phyloP scores from a whole-genome alignment of 2,888 invertebrate genomes.

The Orgyia antiqua region DNA sequence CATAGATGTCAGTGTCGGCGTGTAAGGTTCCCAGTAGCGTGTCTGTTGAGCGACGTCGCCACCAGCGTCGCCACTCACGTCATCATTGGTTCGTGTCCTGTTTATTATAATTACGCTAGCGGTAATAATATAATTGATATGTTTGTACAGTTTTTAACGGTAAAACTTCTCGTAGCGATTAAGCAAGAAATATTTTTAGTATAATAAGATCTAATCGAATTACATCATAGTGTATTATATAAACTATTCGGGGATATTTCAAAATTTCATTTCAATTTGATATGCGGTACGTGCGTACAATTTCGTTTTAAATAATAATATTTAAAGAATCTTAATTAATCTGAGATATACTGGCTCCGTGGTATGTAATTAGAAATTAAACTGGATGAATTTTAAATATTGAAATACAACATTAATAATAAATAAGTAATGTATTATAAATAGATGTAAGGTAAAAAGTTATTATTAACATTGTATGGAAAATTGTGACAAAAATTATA shows the following conservation, averaged over 20 bases:
- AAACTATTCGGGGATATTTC: conserved; percentile 58
- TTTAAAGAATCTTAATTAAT: conserved; percentile 46
- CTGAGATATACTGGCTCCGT: conserved; percentile 55
- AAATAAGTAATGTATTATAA: conserved; percentile 77
- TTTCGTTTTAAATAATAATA: conserved; percentile 46
- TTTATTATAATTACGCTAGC: conserved; percentile 50
- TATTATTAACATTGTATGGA: conserved; percentile 79
- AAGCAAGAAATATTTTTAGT: conserved; percentile 76
- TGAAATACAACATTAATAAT: conserved; percentile 71
- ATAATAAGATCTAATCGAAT: conserved; percentile 77
- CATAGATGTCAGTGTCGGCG: conserved; percentile 35
- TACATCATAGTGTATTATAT: conserved; percentile 72
- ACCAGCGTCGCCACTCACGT: conserved; percentile 32
- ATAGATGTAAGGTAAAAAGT: conserved; percentile 76
- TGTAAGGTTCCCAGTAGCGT: conserved; percentile 35
- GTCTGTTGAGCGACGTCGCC: conserved; percentile 46
- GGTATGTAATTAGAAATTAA: conserved; percentile 70
- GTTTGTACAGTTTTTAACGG: conserved; percentile 76
- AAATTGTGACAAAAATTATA: conserved; percentile 79
- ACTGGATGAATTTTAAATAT: conserved; percentile 75
- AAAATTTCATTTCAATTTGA: conserved; percentile 59
- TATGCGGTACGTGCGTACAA: conserved; percentile 44
- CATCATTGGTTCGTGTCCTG: conserved; percentile 37
- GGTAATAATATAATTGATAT: conserved; percentile 52
- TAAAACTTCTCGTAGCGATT: conserved; percentile 67